Base-by-base conservation (phyloP, 2,113 vertebrate species). In the Toxotes chatareus region DNA sequence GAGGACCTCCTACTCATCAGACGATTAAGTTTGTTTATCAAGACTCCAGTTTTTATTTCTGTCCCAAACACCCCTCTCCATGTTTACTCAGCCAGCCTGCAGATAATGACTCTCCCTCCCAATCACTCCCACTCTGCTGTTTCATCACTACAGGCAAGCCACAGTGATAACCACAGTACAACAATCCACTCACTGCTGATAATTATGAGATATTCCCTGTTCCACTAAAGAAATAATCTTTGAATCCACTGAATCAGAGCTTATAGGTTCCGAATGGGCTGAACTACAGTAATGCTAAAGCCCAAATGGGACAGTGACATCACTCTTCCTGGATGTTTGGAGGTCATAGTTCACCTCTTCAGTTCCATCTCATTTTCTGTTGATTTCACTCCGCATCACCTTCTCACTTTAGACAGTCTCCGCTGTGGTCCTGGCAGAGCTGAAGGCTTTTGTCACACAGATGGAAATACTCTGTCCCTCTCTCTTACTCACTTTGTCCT, bases 381-480 rank as follows among this genome's bases (percentile, higher is more conserved):
- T 69, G 61, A 65, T 31, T 67, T 53, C 40, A 32, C 60, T 56
- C 40, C 8, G 51, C 46, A 70, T 69, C 67, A 21, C 46, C 55
- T 9, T 57, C 80, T 44, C 38, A 61, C 62, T 64, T 51, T 6
- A 46, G 5, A 61, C 32, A 57, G 11, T 71, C 72, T 76, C 32
- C 44, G 69, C 55, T 73, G 57, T 46, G 71, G 62, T 83, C 69
- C 73, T 90, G 91, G 85, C 84, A 82, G 81, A 68, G 40, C 7
- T 32, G 49, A 3, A 27, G 12, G 76, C 68, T 83, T 27, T 88
- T 79, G 83, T 65, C 74, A 38, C 73, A 17, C 81, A 92, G 70
- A 89, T 93, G 89, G 88, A 92, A 93, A 88, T 60, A 72, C 42
- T 86, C 70, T 16, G 4, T 63, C 47, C 61, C 69, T 80, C 46